These are phyloP conservation scores for Cochlearius cochlearius DNA, from an alignment of 2,113 vertebrate genomes.

Conservation along the genomic window DNA sequence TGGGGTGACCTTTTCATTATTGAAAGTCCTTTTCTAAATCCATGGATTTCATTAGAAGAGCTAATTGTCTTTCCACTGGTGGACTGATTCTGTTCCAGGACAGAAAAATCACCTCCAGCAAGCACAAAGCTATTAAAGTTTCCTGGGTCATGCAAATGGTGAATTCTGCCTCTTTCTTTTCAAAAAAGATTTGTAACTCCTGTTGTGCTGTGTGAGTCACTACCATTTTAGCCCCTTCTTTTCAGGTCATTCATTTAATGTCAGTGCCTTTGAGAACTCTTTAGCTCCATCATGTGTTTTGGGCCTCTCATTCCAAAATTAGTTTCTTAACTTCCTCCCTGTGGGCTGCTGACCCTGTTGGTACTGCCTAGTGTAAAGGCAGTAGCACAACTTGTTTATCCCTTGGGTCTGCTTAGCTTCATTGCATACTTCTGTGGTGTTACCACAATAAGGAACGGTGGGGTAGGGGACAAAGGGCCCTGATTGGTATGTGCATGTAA, in stretches of 20 bases:
- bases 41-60: neutral
- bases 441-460: neutral
- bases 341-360: neutral
- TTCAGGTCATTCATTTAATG: slow-evolving; percentile 36
- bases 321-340: neutral
- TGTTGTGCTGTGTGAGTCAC: neutral
- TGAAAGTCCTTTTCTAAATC: slow-evolving; percentile 6
- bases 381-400: neutral
- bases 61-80: slow-evolving; percentile 16
- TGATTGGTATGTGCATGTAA: neutral
- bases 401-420: neutral
- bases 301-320: neutral
- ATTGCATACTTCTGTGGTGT: neutral
- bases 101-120: slow-evolving; percentile 30
- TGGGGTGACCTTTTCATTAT: slow-evolving; percentile 4
- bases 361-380: neutral
- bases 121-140: slow-evolving; percentile 14
- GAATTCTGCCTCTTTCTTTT: neutral
- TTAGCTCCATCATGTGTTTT: neutral
- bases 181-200: neutral
- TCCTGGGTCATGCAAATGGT: neutral
- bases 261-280: neutral
- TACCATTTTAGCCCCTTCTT: neutral
- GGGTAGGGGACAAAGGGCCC: neutral
- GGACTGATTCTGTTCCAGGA: slow-evolving; percentile 5